Percentiles rank a stretch among this genome's conserved stretches.
Conservation (phyloP, 2,113 vertebrate genomes). For the Mugil cephalus region DNA sequence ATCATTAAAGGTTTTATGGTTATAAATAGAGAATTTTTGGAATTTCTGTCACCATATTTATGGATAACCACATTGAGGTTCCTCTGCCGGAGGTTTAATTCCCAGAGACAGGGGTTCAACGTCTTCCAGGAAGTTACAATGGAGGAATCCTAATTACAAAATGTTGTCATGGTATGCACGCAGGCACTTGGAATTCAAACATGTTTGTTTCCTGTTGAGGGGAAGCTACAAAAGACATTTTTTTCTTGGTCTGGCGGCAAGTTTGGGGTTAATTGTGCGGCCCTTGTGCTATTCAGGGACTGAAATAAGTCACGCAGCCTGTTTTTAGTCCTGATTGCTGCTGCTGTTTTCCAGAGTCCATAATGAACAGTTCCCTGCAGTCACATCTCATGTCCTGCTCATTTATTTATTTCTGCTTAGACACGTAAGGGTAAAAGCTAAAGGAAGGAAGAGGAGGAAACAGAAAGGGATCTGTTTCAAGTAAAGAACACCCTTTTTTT, state of each 20-base stretch:
- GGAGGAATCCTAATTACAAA: slow-evolving; percentile 64
- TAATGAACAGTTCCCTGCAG: slow-evolving; percentile 74
- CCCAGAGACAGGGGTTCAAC: slow-evolving; percentile 43
- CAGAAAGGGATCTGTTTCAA: slow-evolving; percentile 65
- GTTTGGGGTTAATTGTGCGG: slow-evolving; percentile 49
- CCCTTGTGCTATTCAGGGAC: slow-evolving; percentile 50
- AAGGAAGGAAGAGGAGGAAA: slow-evolving; percentile 31
- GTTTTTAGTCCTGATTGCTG: slow-evolving; percentile 71
- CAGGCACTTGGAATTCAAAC: slow-evolving; percentile 44
- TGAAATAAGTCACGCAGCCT: slow-evolving; percentile 66
- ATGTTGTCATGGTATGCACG: slow-evolving; percentile 31
- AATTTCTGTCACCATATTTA: slow-evolving; percentile 65
- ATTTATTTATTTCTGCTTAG: slow-evolving; percentile 76
- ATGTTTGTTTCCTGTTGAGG: slow-evolving; percentile 65
- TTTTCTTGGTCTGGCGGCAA: slow-evolving; percentile 29
- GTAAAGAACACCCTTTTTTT: slow-evolving; percentile 64
- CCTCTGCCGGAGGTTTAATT: slow-evolving; percentile 42
- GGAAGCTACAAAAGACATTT: slow-evolving; percentile 33
- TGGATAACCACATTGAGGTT: slow-evolving; percentile 70
- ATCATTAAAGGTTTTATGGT: slow-evolving; percentile 65
- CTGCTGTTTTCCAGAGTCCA: slow-evolving; percentile 68
- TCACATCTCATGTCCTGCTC: slow-evolving; percentile 76
- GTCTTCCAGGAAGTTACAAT: slow-evolving; percentile 59
- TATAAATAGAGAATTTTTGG: slow-evolving; percentile 58
- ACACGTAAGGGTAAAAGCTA: slow-evolving; percentile 67